Conservation (phyloP, 1,140 invertebrate species). For the Oscheius sp. region DNA sequence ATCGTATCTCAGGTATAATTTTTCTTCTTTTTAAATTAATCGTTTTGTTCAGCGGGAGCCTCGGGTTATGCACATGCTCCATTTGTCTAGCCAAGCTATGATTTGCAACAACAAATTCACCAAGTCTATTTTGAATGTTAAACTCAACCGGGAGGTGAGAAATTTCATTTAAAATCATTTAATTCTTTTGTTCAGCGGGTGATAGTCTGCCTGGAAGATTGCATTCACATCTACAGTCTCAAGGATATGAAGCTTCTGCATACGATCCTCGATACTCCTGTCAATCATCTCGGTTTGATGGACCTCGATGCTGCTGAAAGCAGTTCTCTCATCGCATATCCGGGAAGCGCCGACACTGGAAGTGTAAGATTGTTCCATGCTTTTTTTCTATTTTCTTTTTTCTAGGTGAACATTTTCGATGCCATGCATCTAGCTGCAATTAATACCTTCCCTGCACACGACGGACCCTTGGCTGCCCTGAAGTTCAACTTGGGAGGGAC, state of each 20-base stretch:
- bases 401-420: constrained; percentile 95
- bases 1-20: constrained; percentile 88
- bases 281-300: constrained; percentile 86
- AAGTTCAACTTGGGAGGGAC: constrained; percentile 77
- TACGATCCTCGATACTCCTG: constrained; percentile 93
- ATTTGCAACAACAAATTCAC: constrained; percentile 98
- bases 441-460: constrained; percentile 75
- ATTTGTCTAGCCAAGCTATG: constrained; percentile 96
- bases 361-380: not conserved
- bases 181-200: constrained; percentile 71
- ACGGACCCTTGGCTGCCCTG: constrained; percentile 88
- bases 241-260: constrained; percentile 92
- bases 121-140: constrained; percentile 92
- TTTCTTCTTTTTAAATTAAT: too few species aligned
- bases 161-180: constrained; percentile 13
- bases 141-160: constrained; percentile 89
- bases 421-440: constrained; percentile 74
- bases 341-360: constrained; percentile 67
- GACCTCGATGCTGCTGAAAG: constrained; percentile 81
- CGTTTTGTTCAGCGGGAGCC: constrained; percentile 85
- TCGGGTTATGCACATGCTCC: constrained; percentile 88
- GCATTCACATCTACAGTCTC: constrained; percentile 96
- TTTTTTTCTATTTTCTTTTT: constrained; percentile 67
- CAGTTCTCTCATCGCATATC: constrained; percentile 92
- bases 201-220: constrained; percentile 94